Evolutionary conservation across 2,888 invertebrate species (phyloP).

Genomic region (Chorisops tibialis): DNA sequence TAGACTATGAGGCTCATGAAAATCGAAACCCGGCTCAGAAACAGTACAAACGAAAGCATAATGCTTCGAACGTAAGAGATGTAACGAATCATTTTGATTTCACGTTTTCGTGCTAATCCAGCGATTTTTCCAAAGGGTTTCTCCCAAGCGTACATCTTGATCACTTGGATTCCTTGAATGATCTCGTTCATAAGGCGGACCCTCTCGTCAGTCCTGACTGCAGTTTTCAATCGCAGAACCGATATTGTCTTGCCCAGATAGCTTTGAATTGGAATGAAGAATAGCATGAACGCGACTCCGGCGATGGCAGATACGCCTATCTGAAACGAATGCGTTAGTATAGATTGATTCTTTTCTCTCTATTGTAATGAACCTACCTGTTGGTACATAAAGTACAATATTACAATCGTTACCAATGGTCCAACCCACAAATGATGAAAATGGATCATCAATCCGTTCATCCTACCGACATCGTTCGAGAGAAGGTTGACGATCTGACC

Average conservation of each 20-base stretch:
- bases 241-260: conserved; percentile 76
- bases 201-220: too few relatives aligned
- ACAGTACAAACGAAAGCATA: conserved; percentile 79
- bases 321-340: background rate
- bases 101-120: conserved; percentile 58
- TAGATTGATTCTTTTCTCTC: too few relatives aligned
- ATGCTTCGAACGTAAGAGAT: conserved; percentile 75
- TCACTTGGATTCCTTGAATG: too few relatives aligned
- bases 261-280: conserved; percentile 63
- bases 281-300: background rate
- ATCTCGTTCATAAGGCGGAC: too few relatives aligned
- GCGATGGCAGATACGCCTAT: conserved; percentile 48
- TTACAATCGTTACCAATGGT: conserved; percentile 75
- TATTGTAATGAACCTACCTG: too few relatives aligned
- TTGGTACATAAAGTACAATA: conserved; percentile 66
- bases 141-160: conserved; percentile 97
- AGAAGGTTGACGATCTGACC: conserved; percentile 75
- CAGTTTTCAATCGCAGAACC: too few relatives aligned
- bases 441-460: conserved; percentile 69
- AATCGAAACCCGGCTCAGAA: conserved; percentile 81
- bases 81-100: conserved; percentile 54
- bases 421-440: conserved; percentile 91
- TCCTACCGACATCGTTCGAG: conserved; percentile 78
- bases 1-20: conserved; percentile 79
- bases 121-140: conserved; percentile 79